Conservation (phyloP, 2,797 vertebrate genomes). For the Sebastes umbrosus region DNA sequence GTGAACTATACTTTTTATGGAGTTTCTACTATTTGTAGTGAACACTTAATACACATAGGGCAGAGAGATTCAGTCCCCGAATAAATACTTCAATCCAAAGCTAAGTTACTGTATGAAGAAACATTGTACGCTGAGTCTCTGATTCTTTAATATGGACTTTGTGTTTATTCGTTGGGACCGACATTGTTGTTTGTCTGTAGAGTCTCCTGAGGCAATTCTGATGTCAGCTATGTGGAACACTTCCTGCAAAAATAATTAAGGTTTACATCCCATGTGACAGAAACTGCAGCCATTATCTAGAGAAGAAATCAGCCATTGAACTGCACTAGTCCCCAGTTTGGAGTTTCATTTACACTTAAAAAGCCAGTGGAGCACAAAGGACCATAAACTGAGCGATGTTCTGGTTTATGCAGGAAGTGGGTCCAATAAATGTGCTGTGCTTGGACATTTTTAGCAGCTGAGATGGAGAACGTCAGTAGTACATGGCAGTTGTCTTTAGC, state of each 20-base stretch:
- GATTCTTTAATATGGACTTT: not conserved
- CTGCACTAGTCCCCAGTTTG: not conserved
- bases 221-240: slow-evolving; percentile 2
- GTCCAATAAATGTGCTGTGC: not conserved
- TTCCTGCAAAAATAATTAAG: slow-evolving; percentile 16
- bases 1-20: not conserved
- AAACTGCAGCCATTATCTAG: not conserved
- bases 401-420: not conserved
- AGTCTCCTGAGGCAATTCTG: not conserved
- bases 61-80: not conserved
- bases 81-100: not conserved
- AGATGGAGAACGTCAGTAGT: not conserved
- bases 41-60: not conserved
- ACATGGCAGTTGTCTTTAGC: not conserved
- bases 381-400: not conserved
- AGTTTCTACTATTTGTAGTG: not conserved
- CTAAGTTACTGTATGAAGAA: not conserved
- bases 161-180: slow-evolving; percentile 1
- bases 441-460: not conserved
- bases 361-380: not conserved
- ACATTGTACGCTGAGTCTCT: not conserved
- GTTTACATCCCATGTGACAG: slow-evolving; percentile 4
- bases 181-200: not conserved
- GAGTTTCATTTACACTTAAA: slow-evolving; percentile 22
- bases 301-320: not conserved